phyloP scores from a whole-genome alignment of 2,888 invertebrate genomes.

The Drosophila glabriapex region DNA sequence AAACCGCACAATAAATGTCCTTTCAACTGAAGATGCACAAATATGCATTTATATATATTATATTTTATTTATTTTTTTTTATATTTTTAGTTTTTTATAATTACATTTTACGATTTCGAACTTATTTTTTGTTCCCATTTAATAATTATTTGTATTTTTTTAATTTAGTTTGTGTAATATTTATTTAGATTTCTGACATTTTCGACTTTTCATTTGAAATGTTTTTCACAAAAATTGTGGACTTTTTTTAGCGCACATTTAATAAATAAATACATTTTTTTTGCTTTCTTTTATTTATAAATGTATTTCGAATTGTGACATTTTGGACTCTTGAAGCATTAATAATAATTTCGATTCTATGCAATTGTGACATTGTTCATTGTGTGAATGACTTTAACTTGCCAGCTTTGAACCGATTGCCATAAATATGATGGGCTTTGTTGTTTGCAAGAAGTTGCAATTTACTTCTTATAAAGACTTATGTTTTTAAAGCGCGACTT shows the following conservation, averaged over 20 bases:
- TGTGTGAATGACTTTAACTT: background rate
- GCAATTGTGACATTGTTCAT: background rate
- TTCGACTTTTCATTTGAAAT: background rate
- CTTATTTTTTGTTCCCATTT: background rate
- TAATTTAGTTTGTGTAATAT: background rate
- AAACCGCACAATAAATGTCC: conserved; percentile 9
- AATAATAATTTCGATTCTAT: background rate
- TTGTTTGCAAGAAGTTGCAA: background rate
- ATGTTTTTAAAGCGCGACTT: background rate
- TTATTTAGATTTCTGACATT: background rate
- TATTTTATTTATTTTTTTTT: background rate
- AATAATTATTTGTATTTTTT: background rate
- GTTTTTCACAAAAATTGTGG: no score
- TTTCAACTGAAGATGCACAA: background rate
- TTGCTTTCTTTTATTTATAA: background rate
- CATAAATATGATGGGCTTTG: background rate
- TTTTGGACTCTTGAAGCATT: background rate
- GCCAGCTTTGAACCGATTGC: background rate
- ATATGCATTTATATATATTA: background rate
- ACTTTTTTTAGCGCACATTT: background rate
- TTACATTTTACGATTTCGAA: background rate
- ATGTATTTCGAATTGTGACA: background rate
- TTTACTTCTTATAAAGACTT: background rate
- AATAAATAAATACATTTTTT: background rate
- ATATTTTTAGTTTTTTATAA: no score